Conservation (phyloP, 2,888 invertebrate species). For the Carabus problematicus region DNA sequence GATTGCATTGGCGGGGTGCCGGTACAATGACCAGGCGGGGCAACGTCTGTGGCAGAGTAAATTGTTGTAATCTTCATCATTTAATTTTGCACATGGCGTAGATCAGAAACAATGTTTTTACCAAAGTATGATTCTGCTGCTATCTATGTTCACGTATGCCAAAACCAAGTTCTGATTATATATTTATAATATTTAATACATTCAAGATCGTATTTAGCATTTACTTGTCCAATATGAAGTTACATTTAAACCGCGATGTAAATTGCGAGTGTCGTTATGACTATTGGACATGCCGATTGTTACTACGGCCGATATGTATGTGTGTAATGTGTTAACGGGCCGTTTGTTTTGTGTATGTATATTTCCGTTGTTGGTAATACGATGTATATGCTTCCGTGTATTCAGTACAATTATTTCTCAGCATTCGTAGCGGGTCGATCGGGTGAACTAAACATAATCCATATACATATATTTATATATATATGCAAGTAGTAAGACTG, state of each 20-base stretch:
- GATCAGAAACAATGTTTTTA: conserved; percentile 8
- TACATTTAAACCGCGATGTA: too few species aligned
- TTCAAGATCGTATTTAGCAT: too few species aligned
- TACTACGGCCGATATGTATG: too few species aligned
- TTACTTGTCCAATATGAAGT: too few species aligned
- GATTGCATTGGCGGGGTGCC: too few species aligned
- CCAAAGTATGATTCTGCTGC: conserved; percentile 26
- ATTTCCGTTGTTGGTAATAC: conserved; percentile 19
- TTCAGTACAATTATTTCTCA: conserved; percentile 10
- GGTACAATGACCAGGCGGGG: too few species aligned
- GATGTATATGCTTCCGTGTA: conserved; percentile 19
- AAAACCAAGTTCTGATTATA: conserved; percentile 17
- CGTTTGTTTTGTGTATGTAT: conserved; percentile 19
- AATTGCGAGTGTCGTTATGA: too few species aligned
- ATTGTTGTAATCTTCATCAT: not conserved
- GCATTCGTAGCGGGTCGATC: too few species aligned
- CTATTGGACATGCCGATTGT: too few species aligned
- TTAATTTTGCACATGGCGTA: too few species aligned
- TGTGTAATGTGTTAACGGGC: too few species aligned
- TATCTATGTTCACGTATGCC: conserved; percentile 24
- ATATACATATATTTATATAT: conserved; percentile 14
- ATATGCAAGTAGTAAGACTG: conserved; percentile 33
- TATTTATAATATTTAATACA: conserved; percentile 7
- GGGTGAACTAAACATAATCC: conserved; percentile 19
- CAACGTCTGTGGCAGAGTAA: too few species aligned